A percentile compares a stretch with the other conserved stretches of the same genome.
These are phyloP conservation scores for Peromyscus maniculatus DNA, from an alignment of 2,113 vertebrate species.

Conservation along the genomic window DNA sequence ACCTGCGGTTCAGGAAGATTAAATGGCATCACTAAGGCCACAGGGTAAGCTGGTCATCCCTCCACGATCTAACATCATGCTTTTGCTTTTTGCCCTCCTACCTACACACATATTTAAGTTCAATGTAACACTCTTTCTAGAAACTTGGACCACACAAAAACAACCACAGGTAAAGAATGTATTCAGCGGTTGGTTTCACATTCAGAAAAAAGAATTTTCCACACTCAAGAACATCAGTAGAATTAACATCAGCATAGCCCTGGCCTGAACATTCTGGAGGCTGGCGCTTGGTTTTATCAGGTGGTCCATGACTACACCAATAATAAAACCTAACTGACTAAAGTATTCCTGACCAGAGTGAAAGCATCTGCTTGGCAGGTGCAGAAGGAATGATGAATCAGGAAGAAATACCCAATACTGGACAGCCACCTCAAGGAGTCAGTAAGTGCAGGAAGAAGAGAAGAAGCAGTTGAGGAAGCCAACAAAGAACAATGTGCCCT, in stretches of 20 bases:
- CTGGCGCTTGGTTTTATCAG: neutral
- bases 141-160: neutral
- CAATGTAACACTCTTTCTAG: constrained; percentile 15
- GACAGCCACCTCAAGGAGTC: constrained; percentile 56
- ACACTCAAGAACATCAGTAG: neutral
- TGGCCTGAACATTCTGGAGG: neutral
- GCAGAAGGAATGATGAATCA: constrained; percentile 66
- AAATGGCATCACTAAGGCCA: neutral
- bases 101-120: neutral
- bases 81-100: neutral
- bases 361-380: constrained; percentile 66
- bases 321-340: constrained; percentile 51
- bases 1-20: neutral
- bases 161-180: neutral
- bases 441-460: constrained; percentile 67
- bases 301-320: neutral
- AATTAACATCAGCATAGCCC: neutral
- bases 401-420: constrained; percentile 64
- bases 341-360: constrained; percentile 43
- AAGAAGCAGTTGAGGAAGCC: constrained; percentile 54
- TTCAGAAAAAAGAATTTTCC: neutral
- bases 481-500: constrained; percentile 71
- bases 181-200: neutral
- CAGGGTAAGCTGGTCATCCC: neutral
- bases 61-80: neutral